phyloP scores from a whole-genome alignment of 2,888 invertebrate genomes.

The Hirtodrosophila duncani region DNA sequence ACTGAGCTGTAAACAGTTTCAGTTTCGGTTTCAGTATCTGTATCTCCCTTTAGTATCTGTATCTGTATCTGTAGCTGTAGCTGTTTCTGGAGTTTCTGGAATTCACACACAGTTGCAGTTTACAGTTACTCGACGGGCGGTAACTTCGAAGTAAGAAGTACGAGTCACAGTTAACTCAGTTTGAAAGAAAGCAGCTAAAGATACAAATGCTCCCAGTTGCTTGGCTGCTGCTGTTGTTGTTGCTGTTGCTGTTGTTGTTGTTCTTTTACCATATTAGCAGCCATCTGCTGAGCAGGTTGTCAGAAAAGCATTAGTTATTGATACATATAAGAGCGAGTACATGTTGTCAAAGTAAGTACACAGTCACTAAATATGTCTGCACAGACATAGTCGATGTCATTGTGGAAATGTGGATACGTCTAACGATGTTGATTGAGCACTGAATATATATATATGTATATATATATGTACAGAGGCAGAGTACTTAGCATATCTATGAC shows the following conservation, averaged over 20 bases:
- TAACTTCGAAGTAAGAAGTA: too few species aligned
- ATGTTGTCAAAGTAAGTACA: slow-evolving; percentile 6
- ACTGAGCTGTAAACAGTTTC: slow-evolving; percentile 43
- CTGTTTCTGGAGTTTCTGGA: slow-evolving; percentile 3
- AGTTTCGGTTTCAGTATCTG: slow-evolving; percentile 20
- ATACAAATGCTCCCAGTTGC: slow-evolving; percentile 15
- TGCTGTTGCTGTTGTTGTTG: too few species aligned
- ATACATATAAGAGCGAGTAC: slow-evolving; percentile 29
- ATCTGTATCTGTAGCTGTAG: slow-evolving; percentile 4
- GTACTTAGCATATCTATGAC: slow-evolving; percentile 35
- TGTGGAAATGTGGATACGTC: background rate
- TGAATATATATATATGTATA: slow-evolving; percentile 3
- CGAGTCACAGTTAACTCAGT: too few species aligned
- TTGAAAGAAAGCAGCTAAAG: too few species aligned
- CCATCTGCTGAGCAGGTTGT: slow-evolving; percentile 34
- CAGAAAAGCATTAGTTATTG: slow-evolving; percentile 51
- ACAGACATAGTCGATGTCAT: slow-evolving; percentile 15
- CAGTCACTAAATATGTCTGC: slow-evolving; percentile 22
- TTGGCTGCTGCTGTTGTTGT: too few species aligned
- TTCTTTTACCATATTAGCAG: too few species aligned
- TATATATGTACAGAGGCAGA: background rate
- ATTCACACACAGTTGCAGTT: too few species aligned
- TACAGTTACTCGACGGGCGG: too few species aligned
- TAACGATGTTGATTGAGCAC: too few species aligned
- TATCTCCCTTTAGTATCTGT: background rate